Evolutionary conservation across 2,797 vertebrate species (phyloP).

Genomic region (Pangasius sanitwongsei): DNA sequence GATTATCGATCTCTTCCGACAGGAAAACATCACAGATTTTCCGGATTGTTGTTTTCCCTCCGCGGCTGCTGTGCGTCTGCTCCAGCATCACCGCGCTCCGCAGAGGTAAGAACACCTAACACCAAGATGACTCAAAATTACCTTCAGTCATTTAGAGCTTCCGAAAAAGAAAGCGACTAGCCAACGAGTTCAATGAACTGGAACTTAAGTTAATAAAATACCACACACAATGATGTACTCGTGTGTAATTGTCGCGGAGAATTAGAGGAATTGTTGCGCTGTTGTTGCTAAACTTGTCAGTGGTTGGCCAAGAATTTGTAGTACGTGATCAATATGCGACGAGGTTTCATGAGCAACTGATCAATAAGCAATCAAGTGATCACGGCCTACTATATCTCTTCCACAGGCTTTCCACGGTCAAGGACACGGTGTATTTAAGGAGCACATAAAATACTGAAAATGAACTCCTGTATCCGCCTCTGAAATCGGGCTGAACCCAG

Average conservation of each 20-base stretch:
- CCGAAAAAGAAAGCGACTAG: neutral
- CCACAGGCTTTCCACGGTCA: conserved; percentile 41
- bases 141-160: neutral
- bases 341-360: conserved; percentile 40
- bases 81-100: conserved; percentile 27
- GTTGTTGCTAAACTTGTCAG: conserved; percentile 20
- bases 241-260: neutral
- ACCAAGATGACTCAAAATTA: neutral
- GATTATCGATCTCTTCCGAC: conserved; percentile 36
- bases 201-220: neutral
- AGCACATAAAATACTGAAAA: conserved; percentile 29
- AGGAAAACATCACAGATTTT: conserved; percentile 20
- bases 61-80: conserved; percentile 17
- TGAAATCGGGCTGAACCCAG: conserved; percentile 38
- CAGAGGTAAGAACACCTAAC: conserved; percentile 46
- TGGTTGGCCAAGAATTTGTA: conserved; percentile 15
- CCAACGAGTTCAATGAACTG: neutral
- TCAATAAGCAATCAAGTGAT: conserved; percentile 53
- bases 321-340: conserved; percentile 36
- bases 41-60: conserved; percentile 32
- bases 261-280: conserved; percentile 22
- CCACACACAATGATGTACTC: conserved; percentile 1
- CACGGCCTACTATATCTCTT: conserved; percentile 43
- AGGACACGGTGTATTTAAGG: conserved; percentile 50
- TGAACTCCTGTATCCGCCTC: conserved; percentile 16